These are phyloP conservation scores for Vidua chalybeata DNA, from an alignment of 2,113 vertebrate species.

Conservation along the genomic window DNA sequence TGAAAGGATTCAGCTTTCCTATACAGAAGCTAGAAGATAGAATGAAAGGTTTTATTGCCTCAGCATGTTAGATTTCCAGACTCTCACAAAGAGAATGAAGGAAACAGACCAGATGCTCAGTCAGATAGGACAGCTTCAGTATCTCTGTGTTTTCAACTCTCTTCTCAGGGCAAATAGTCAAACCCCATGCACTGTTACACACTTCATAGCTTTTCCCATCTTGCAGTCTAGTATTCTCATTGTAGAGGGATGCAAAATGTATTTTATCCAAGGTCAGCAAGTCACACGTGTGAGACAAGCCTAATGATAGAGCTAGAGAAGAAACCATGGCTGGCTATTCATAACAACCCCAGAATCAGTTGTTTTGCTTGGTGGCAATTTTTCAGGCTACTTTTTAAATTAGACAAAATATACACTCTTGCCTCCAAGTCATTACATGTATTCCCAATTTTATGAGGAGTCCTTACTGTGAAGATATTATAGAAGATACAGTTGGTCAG, in stretches of 20 bases:
- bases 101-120: slow-evolving; percentile 37
- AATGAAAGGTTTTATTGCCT: slow-evolving; percentile 35
- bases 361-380: neutral
- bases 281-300: neutral
- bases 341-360: neutral
- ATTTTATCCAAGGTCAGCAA: neutral
- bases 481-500: neutral
- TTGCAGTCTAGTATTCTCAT: neutral
- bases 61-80: slow-evolving; percentile 24
- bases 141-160: neutral
- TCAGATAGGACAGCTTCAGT: neutral
- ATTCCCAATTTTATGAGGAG: neutral
- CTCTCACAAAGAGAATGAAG: neutral
- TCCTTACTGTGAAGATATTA: neutral
- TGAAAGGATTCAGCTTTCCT: slow-evolving; percentile 55
- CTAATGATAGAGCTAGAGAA: neutral
- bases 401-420: neutral
- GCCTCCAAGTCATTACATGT: neutral
- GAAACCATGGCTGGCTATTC: neutral
- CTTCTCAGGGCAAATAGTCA: neutral
- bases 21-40: slow-evolving; percentile 28
- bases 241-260: neutral
- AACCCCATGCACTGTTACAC: neutral
- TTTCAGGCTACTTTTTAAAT: neutral
- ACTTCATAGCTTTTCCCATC: neutral